Evolutionary conservation across 2,888 invertebrate species (phyloP), one percentile per base, ranked within the genome.

Genomic region (Frankliniella intonsa): DNA sequence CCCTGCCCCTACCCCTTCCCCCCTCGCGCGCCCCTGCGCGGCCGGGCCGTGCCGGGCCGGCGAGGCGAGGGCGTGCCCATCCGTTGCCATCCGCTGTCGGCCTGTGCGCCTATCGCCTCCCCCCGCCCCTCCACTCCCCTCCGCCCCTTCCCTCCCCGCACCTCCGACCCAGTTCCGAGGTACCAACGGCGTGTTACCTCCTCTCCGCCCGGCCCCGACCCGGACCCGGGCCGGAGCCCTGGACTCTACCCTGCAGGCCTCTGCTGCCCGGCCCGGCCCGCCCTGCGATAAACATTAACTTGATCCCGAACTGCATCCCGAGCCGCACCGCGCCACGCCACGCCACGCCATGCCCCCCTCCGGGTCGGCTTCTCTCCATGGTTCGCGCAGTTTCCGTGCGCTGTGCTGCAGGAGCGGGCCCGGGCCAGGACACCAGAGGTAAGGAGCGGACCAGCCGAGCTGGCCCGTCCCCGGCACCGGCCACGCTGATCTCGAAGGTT

Each of bases 51-150:
- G 38, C 38, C 55, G 17, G 55, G 19, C 14, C 55, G 55, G 55
- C 55, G 38, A 19, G 55, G 69, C 69, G 69, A 76, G 69, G 69
- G 69, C 69, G 69, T 76, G 69, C 69, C 69, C 69, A 76, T 76
- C 69, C 69, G 69, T 76, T 76, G 69, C 69, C 69, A 69, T 69
- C 69, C 69, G 69, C 69, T 69, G 69, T 69, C 69, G 69, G 69
- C 9, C 69, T 11, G 69, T 69, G 22, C 22, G 22, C 69, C 69
- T 22, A 8, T 12, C 69, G 38, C 38, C 38, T 38, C 38, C 38
- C 38, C 38, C 38, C 11, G 51, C 10, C 12, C 51, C 51, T 11
- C 10, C 12, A 51, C 65, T n/a, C 65, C 65, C 65, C 65, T n/a
- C 22, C 69, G 2, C 69, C 25, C 11, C 69, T 12, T 22, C 69